phyloP scores from a whole-genome alignment of 2,797 vertebrate genomes.

The Bryconaethiops microstoma region DNA sequence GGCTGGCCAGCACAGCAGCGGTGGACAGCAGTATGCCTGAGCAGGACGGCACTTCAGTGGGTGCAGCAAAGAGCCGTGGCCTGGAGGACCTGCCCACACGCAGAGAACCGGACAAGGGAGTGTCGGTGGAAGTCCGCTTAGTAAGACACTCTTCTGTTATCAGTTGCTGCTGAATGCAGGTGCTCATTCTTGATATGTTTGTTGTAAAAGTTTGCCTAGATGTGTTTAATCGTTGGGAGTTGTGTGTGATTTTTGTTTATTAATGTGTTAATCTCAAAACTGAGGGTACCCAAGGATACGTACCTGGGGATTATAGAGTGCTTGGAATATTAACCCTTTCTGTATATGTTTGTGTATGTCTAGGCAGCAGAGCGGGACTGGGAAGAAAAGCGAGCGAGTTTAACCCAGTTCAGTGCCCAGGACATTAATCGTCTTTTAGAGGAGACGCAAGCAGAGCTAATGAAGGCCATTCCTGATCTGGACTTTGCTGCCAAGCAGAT shows the following conservation, averaged over 20 bases:
- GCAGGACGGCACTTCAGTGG: conserved; percentile 70
- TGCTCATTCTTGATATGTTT: conserved; percentile 10
- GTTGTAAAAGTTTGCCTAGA: not conserved
- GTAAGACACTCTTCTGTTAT: conserved; percentile 64
- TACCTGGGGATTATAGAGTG: not conserved
- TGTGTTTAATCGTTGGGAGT: not conserved
- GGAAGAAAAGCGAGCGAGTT: conserved; percentile 94
- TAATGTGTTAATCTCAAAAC: not conserved
- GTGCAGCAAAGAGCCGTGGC: conserved; percentile 76
- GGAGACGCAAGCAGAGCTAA: conserved; percentile 94
- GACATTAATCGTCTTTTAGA: conserved; percentile 96
- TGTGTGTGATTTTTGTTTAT: conserved; percentile 7
- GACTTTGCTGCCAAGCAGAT: conserved; percentile 93
- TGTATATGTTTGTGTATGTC: conserved; percentile 22
- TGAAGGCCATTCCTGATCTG: conserved; percentile 96
- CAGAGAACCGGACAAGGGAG: conserved; percentile 84
- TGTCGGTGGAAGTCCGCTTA: conserved; percentile 91
- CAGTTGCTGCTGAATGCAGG: not conserved
- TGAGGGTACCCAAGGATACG: not conserved
- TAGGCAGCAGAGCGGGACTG: conserved; percentile 95
- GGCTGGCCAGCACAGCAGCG: conserved; percentile 66
- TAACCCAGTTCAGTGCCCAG: conserved; percentile 95
- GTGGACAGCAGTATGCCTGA: conserved; percentile 71
- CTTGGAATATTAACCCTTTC: not conserved
- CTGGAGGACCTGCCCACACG: conserved; percentile 82